A percentile compares a stretch with the other conserved stretches of the same genome.
Evolutionary conservation across 2,888 invertebrate genomes (phyloP).

Genomic region (Ethmia dodecea): DNA sequence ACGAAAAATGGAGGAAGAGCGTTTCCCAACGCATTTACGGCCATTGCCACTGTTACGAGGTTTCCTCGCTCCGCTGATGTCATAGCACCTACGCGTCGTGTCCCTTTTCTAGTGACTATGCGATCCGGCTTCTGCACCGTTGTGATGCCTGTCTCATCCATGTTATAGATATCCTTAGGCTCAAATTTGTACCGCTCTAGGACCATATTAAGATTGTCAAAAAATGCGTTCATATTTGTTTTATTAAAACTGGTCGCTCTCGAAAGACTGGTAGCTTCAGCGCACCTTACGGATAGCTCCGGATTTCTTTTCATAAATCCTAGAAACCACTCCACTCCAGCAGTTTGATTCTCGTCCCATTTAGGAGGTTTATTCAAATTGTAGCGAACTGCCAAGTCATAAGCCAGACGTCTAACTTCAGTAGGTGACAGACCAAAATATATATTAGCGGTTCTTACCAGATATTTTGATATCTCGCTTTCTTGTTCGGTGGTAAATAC

Average conservation of each 20-base stretch:
- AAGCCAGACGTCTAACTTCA: conserved; percentile 13
- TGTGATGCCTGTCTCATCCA: conserved; percentile 18
- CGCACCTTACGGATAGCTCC: conserved; percentile 9
- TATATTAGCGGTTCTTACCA: conserved; percentile 2
- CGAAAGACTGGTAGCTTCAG: conserved; percentile 17
- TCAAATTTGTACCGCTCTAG: conserved; percentile 14
- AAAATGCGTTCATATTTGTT: conserved; percentile 14
- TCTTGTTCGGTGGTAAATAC: neutral
- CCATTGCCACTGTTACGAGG: conserved; percentile 25
- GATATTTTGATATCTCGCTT: neutral
- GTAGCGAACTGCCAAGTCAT: conserved; percentile 11
- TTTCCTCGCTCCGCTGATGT: conserved; percentile 27
- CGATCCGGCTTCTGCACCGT: conserved; percentile 15
- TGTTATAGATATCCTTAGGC: conserved; percentile 14
- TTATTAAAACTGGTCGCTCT: conserved; percentile 15
- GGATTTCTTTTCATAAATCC: conserved; percentile 22
- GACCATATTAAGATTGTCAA: conserved; percentile 14
- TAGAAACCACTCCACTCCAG: conserved; percentile 16
- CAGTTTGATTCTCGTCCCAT: conserved; percentile 12
- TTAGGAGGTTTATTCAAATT: conserved; percentile 8
- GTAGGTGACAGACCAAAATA: conserved; percentile 10
- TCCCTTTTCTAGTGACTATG: conserved; percentile 10
- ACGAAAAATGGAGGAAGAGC: conserved; percentile 19
- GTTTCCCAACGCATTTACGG: conserved; percentile 21
- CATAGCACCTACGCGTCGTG: conserved; percentile 21